phyloP scores from a whole-genome alignment of 2,797 vertebrate species.

The Leptatherina wallacei region DNA sequence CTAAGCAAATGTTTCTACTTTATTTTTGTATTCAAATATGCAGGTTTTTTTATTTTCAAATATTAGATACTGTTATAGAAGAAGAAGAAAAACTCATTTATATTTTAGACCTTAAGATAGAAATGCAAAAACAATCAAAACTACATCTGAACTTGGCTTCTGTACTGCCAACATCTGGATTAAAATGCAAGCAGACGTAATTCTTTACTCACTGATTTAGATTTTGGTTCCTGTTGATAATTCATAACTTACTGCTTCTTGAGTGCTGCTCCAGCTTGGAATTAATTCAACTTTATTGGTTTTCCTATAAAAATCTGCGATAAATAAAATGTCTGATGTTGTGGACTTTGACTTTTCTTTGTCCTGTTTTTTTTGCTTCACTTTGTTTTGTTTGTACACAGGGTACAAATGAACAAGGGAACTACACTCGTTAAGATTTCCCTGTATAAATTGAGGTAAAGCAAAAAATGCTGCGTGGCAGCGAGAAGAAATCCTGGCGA shows the following conservation, averaged over 20 bases:
- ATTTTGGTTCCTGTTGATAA: slow-evolving; percentile 13
- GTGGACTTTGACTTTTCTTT: slow-evolving; percentile 44
- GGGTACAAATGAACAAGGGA: slow-evolving; percentile 73
- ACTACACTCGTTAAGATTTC: slow-evolving; percentile 76
- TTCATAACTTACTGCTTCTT: slow-evolving; percentile 8
- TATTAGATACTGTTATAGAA: neutral
- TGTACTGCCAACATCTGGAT: slow-evolving; percentile 37
- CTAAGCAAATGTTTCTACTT: neutral
- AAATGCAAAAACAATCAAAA: neutral
- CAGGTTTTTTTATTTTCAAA: neutral
- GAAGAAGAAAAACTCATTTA: neutral
- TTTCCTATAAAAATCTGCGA: slow-evolving; percentile 10
- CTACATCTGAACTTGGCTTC: neutral
- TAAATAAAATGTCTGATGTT: slow-evolving; percentile 15
- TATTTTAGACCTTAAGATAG: neutral
- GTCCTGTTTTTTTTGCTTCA: neutral
- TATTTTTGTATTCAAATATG: neutral
- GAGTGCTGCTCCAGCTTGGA: slow-evolving; percentile 20
- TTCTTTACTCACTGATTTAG: neutral
- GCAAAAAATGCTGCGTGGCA: slow-evolving; percentile 13
- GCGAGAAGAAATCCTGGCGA: slow-evolving; percentile 3
- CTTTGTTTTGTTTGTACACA: slow-evolving; percentile 69
- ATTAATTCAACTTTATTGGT: slow-evolving; percentile 19
- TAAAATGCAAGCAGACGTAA: neutral
- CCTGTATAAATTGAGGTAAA: slow-evolving; percentile 79